Conservation (phyloP, 2,888 invertebrate genomes). For the Andrena camellia region DNA sequence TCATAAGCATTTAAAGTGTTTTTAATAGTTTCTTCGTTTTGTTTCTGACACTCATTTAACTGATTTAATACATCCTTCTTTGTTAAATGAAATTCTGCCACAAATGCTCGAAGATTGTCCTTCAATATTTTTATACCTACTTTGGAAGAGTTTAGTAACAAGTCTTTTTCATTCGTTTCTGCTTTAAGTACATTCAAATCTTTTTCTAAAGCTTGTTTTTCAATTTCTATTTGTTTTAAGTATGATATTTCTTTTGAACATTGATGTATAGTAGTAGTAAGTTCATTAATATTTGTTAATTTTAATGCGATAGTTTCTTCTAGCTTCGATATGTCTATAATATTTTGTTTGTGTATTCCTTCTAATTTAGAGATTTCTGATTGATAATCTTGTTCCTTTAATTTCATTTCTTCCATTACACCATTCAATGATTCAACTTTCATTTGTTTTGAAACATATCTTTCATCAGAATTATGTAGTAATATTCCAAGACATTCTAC, state of each 20-base stretch:
- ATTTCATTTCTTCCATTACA: constrained; percentile 33
- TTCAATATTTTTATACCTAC: constrained; percentile 7
- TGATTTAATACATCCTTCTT: constrained; percentile 34
- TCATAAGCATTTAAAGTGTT: constrained; percentile 30
- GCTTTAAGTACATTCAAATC: constrained; percentile 6
- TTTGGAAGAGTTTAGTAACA: constrained; percentile 20
- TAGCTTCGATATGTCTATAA: constrained; percentile 29
- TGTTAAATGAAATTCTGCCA: constrained; percentile 31
- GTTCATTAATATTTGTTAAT: constrained; percentile 22
- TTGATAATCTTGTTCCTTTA: constrained; percentile 7
- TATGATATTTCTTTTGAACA: constrained; percentile 36
- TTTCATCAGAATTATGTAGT: constrained; percentile 43
- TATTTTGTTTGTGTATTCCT: constrained; percentile 41
- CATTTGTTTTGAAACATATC: constrained; percentile 25
- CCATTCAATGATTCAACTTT: constrained; percentile 25
- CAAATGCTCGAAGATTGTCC: constrained; percentile 22
- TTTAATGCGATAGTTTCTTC: constrained; percentile 22
- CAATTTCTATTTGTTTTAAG: constrained; percentile 34
- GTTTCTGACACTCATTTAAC: constrained; percentile 39
- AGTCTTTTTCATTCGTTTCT: constrained; percentile 27
- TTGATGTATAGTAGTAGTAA: constrained; percentile 24
- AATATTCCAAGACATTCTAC: constrained; percentile 43
- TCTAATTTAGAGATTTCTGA: constrained; percentile 32
- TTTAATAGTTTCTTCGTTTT: constrained; percentile 21
- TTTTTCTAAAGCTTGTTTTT: constrained; percentile 50